phyloP scores from a whole-genome alignment of 2,888 invertebrate genomes.

The Drosophila melanosoma region DNA sequence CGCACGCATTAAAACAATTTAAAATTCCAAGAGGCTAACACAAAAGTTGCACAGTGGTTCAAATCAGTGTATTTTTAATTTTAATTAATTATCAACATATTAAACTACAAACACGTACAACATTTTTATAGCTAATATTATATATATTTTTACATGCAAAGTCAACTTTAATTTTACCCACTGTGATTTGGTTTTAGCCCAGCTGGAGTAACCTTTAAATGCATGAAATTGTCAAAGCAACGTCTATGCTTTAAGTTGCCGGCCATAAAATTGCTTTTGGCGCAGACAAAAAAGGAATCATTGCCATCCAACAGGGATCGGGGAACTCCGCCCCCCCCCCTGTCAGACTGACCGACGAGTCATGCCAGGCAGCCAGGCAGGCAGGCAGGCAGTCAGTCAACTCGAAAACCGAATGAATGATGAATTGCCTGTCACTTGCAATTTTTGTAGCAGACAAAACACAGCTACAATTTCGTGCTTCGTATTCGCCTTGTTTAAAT shows the following conservation, averaged over 20 bases:
- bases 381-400: constrained; percentile 55
- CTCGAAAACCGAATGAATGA: constrained; percentile 77
- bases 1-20: constrained; percentile 76
- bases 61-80: background rate
- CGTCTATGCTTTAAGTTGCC: constrained; percentile 66
- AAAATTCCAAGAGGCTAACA: constrained; percentile 68
- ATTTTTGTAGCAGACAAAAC: constrained; percentile 79
- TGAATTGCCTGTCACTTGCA: constrained; percentile 82
- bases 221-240: constrained; percentile 76
- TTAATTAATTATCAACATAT: background rate
- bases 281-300: constrained; percentile 68
- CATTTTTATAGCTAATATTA: background rate
- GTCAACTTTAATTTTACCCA: background rate
- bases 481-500: constrained; percentile 69
- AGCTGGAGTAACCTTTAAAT: constrained; percentile 66
- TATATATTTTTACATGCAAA: background rate
- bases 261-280: constrained; percentile 71
- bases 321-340: constrained; percentile 38
- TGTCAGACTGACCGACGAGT: constrained; percentile 38
- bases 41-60: constrained; percentile 20
- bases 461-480: constrained; percentile 52
- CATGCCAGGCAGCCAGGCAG: constrained; percentile 23
- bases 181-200: constrained; percentile 20
- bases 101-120: background rate
- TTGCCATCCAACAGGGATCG: constrained; percentile 7